Base-by-base conservation (phyloP, 2,113 vertebrate genomes). In the Phainopepla nitens region DNA sequence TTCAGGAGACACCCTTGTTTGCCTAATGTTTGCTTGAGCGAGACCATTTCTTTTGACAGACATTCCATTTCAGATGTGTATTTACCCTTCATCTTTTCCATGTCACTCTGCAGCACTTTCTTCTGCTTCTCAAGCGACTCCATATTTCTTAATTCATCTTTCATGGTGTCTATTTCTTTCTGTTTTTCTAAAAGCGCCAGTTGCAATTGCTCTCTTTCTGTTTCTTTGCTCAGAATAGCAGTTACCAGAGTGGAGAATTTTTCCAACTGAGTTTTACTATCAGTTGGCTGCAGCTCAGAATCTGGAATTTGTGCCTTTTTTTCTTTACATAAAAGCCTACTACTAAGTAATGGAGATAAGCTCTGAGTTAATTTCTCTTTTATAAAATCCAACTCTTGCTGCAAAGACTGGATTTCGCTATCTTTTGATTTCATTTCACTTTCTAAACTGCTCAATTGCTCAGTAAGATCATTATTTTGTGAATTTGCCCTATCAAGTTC, bases 391-490 rank as follows among this genome's bases (percentile, higher is more conserved):
- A 99, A 87, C 80, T 99, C 98, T 87, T 97, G 96, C 88, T 98
- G 98, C 85, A 99, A 96, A 96, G 94, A 97, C 53, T 97, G 95
- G 68, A 99, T 98, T 96, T 98, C 87, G n/a, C 93, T 95, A 95
- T 98, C 97, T 96, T 99, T 99, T 49, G 97, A 97, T 66, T 97
- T 97, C 49, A 98, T 87, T 78, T 98, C 97, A 93, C 95, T 97
- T 94, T 98, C 97, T 94, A 98, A 96, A 94, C 90, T 94, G 62
- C 57, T 89, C 89, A 99, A 73, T 16, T 98, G 98, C 39, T 98
- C 98, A 93, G 86, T 69, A 16, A 98, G 97, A n/a, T 96, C 39
- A 64, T 87, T 95, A 89, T 97, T 99, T 89, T 98, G 96, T 89
- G 98, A 97, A 42, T 95, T 95, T 75, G 98, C 98, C 95, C 97